Percentiles rank a stretch among this genome's conserved stretches.
Conservation (phyloP, 2,113 vertebrate genomes). For the Prochilodus magdalenae region DNA sequence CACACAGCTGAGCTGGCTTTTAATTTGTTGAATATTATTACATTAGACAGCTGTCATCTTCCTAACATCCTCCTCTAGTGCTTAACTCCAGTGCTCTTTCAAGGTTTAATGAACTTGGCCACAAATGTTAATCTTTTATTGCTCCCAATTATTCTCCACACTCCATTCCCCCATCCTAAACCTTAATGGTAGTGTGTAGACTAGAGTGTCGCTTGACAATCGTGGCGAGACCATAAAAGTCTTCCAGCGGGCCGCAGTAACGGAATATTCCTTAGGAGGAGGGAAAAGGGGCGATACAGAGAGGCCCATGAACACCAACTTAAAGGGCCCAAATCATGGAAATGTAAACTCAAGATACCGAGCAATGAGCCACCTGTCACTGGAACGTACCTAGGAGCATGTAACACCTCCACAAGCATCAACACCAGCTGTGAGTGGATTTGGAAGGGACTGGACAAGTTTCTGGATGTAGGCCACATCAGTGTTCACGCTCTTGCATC, state of each 20-base stretch:
- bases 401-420: too few relatives aligned
- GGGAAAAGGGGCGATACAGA: not conserved
- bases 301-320: not conserved
- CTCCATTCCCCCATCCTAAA: constrained; percentile 59
- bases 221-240: constrained; percentile 50
- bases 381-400: too few relatives aligned
- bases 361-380: too few relatives aligned
- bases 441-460: too few relatives aligned
- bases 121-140: constrained; percentile 74
- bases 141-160: constrained; percentile 68
- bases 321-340: not conserved
- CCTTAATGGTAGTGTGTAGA: constrained; percentile 39
- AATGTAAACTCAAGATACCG: too few relatives aligned
- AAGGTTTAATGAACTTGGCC: constrained; percentile 73
- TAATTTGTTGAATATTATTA: constrained; percentile 54
- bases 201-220: constrained; percentile 42
- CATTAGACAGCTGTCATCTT: constrained; percentile 52
- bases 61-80: constrained; percentile 22
- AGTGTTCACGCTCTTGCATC: too few relatives aligned
- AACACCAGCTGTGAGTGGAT: too few relatives aligned
- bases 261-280: not conserved
- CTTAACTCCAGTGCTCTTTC: constrained; percentile 57
- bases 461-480: too few relatives aligned
- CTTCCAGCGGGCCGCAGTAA: not conserved
- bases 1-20: constrained; percentile 29